Evolutionary conservation across 2,888 invertebrate genomes (phyloP).

Genomic region (Cerastis leucographa): DNA sequence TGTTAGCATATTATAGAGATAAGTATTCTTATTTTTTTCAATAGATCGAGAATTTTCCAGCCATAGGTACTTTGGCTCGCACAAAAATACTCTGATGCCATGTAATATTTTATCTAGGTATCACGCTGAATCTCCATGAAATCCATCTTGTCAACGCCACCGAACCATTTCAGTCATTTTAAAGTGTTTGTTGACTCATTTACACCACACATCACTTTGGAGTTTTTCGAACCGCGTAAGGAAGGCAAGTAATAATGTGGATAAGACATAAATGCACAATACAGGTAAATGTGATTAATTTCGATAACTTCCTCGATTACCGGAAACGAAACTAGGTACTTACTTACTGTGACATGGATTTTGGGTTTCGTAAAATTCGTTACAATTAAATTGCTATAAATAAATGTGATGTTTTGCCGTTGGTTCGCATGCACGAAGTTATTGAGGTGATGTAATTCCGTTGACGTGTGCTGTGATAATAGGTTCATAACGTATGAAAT

Average conservation of each 20-base stretch:
- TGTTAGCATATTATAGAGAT: neutral
- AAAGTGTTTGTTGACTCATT: slow-evolving; percentile 5
- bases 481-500: slow-evolving; percentile 66
- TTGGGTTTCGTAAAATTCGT: slow-evolving; percentile 10
- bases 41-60: neutral
- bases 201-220: neutral
- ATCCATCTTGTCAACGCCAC: neutral
- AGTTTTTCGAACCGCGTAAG: neutral
- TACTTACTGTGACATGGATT: neutral
- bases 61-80: neutral
- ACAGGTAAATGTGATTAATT: slow-evolving; percentile 16
- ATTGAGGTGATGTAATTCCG: slow-evolving; percentile 66
- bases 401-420: slow-evolving; percentile 62
- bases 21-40: neutral
- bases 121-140: neutral
- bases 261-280: slow-evolving; percentile 15
- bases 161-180: neutral
- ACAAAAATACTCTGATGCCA: neutral
- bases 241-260: slow-evolving; percentile 24
- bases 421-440: slow-evolving; percentile 23
- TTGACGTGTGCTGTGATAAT: slow-evolving; percentile 69
- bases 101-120: neutral
- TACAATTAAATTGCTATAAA: slow-evolving; percentile 56
- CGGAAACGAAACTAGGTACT: slow-evolving; percentile 12
- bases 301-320: slow-evolving; percentile 6